These are phyloP conservation scores for Grantiella picta DNA, from an alignment of 2,113 vertebrate species.

Conservation along the genomic window DNA sequence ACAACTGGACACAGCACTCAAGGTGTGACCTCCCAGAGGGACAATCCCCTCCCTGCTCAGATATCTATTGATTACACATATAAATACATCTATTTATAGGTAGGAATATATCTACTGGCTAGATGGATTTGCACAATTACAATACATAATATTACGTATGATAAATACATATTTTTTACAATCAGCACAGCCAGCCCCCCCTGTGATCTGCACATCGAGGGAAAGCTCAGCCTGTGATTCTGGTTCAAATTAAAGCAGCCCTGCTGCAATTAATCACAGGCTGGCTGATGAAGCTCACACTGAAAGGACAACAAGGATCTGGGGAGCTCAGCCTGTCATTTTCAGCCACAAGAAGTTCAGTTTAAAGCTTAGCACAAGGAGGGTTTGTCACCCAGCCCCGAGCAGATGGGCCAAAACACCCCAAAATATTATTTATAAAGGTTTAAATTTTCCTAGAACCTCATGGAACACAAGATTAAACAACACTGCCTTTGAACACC, in stretches of 20 bases:
- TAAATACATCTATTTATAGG: neutral
- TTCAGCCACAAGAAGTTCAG: constrained; percentile 20
- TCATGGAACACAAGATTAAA: neutral
- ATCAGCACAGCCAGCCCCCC: neutral
- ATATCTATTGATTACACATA: rapidly evolving
- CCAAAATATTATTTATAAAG: constrained; percentile 36
- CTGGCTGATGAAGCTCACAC: neutral
- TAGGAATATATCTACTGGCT: too few species aligned
- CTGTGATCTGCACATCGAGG: neutral
- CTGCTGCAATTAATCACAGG: constrained; percentile 35
- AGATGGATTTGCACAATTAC: neutral
- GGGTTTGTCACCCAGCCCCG: constrained; percentile 21
- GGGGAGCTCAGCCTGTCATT: neutral
- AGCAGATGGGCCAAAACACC: constrained; percentile 9
- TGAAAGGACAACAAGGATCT: neutral
- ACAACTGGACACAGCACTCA: neutral
- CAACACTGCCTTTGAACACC: neutral
- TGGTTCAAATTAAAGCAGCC: constrained; percentile 3
- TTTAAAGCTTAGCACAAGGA: constrained; percentile 12
- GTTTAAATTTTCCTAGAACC: constrained; percentile 42
- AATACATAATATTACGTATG: neutral
- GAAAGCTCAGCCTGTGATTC: neutral
- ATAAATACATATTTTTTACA: neutral
- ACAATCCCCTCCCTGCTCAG: neutral
- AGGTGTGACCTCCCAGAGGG: neutral